Conservation (phyloP, 2,113 vertebrate genomes). For the Tachysurus fulvidraco region DNA sequence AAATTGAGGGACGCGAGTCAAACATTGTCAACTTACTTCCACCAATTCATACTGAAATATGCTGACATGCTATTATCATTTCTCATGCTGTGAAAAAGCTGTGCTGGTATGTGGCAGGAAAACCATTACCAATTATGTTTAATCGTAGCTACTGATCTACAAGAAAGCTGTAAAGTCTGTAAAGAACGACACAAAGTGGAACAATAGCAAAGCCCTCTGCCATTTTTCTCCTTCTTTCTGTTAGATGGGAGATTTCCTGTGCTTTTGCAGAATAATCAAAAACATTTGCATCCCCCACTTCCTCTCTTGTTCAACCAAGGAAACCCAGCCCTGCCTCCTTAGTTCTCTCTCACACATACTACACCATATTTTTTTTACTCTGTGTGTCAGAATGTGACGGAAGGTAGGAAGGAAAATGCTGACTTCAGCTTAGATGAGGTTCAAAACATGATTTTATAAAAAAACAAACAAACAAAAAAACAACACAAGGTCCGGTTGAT, state of each 20-base stretch:
- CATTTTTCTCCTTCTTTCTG: conserved; percentile 14
- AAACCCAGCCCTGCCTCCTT: conserved; percentile 42
- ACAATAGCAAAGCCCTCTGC: conserved; percentile 5
- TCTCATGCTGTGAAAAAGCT: neutral
- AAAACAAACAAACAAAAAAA: too few relatives aligned
- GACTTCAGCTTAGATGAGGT: neutral
- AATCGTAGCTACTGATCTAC: conserved; percentile 1
- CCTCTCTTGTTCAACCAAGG: conserved; percentile 43
- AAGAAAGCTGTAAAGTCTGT: neutral
- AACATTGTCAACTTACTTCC: neutral
- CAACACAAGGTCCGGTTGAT: too few relatives aligned
- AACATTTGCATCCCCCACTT: conserved; percentile 50
- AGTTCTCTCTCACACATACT: neutral
- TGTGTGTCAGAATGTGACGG: neutral
- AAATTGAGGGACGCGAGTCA: neutral
- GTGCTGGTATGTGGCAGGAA: neutral
- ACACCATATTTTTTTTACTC: neutral
- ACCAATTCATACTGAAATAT: neutral
- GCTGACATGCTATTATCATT: neutral
- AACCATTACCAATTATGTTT: neutral
- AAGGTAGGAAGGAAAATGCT: conserved; percentile 17
- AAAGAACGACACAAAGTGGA: conserved; percentile 4
- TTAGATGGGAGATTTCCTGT: conserved; percentile 45
- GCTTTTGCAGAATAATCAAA: conserved; percentile 57
- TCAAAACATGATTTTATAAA: neutral